A percentile compares a stretch with the other conserved stretches of the same genome.
Evolutionary conservation across 1,140 invertebrate species (phyloP).

Genomic region (Formica selysi): DNA sequence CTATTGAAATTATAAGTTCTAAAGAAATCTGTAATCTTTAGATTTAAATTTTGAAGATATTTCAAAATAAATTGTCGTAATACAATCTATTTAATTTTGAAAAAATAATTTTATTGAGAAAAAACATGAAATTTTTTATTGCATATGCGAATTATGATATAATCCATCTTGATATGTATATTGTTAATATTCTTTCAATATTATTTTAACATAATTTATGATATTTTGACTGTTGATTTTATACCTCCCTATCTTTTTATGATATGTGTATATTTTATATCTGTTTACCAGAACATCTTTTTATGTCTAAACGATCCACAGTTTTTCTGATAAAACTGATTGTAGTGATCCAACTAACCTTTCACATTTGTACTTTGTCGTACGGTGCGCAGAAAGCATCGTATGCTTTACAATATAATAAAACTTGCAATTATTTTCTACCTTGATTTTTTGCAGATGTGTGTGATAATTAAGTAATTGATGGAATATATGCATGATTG

Average conservation of each 20-base stretch:
- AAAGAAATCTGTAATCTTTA: not conserved
- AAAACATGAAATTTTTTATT: not conserved
- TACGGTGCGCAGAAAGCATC: not conserved
- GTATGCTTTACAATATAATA: not conserved
- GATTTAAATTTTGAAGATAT: constrained; percentile 6
- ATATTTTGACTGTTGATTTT: not conserved
- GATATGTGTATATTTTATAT: not conserved
- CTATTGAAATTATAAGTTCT: not conserved
- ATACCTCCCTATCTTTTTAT: not conserved
- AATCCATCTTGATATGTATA: not conserved
- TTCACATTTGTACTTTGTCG: not conserved
- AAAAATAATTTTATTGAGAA: not conserved
- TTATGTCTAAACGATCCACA: not conserved
- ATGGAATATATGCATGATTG: not conserved
- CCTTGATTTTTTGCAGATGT: not conserved
- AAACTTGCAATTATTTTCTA: not conserved
- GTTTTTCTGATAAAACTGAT: not conserved
- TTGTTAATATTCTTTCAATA: not conserved
- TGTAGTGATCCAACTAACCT: not conserved
- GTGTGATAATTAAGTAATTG: not conserved
- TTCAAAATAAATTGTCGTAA: not conserved
- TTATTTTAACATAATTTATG: not conserved
- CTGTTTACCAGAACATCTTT: not conserved
- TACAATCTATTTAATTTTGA: not conserved
- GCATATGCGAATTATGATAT: not conserved